These are phyloP conservation scores for Illadopsis cleaveri DNA, from an alignment of 2,113 vertebrate species.

Conservation along the genomic window DNA sequence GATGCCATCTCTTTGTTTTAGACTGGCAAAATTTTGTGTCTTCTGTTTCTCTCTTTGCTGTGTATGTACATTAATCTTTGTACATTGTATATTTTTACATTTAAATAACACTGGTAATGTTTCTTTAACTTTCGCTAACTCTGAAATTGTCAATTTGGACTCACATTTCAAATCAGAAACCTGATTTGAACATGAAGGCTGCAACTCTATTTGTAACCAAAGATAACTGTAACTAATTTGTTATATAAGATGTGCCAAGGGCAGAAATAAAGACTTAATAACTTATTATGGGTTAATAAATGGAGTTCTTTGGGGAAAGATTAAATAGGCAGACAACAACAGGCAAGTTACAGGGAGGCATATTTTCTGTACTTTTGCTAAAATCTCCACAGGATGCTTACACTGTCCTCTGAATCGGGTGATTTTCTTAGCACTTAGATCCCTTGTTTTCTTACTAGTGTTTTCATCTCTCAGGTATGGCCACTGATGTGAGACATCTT, in stretches of 20 bases:
- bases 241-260: background rate
- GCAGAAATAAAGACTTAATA: background rate
- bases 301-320: background rate
- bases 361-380: background rate
- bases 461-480: background rate
- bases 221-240: background rate
- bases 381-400: background rate
- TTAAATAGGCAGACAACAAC: background rate
- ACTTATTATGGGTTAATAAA: background rate
- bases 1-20: background rate
- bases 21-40: background rate
- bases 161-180: background rate
- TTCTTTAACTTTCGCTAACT: background rate
- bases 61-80: background rate
- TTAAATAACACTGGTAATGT: background rate
- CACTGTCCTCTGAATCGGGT: background rate
- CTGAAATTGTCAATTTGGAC: background rate
- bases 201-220: background rate
- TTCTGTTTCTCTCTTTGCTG: background rate
- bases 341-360: background rate
- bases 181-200: background rate
- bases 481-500: background rate
- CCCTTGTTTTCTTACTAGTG: background rate
- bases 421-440: background rate
- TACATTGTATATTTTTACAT: background rate